phyloP scores from a whole-genome alignment of 2,797 vertebrate genomes.

The Liparis tanakae region DNA sequence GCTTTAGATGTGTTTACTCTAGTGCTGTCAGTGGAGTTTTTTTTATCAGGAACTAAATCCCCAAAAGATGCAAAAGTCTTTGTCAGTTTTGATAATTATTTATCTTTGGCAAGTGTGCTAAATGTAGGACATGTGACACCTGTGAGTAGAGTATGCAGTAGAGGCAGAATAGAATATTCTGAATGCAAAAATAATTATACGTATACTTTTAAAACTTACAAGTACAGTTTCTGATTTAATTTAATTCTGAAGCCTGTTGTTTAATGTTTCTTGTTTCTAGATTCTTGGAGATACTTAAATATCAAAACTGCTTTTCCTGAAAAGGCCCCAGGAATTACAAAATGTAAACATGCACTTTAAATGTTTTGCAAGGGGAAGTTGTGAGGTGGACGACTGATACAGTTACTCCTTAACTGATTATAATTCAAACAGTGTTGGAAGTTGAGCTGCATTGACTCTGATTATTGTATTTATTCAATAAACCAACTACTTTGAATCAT shows the following conservation, averaged over 20 bases:
- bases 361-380: background rate
- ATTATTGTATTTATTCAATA: background rate
- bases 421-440: background rate
- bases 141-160: background rate
- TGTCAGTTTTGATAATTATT: conserved; percentile 4
- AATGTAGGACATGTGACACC: conserved; percentile 26
- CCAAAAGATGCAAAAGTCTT: conserved; percentile 9
- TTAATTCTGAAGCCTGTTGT: conserved; percentile 6
- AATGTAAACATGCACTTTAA: conserved; percentile 4
- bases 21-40: background rate
- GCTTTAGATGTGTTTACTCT: conserved; percentile 19
- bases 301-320: conserved; percentile 7
- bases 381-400: background rate
- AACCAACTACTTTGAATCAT: background rate
- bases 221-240: background rate
- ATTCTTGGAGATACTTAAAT: background rate
- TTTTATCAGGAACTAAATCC: conserved; percentile 4
- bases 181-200: conserved; percentile 47
- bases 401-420: background rate
- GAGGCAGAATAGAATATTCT: conserved; percentile 24
- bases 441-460: background rate
- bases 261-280: conserved; percentile 3
- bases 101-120: conserved; percentile 64
- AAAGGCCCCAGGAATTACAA: background rate
- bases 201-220: background rate